phyloP scores from a whole-genome alignment of 2,797 vertebrate genomes.

The Podarcis siculus region DNA sequence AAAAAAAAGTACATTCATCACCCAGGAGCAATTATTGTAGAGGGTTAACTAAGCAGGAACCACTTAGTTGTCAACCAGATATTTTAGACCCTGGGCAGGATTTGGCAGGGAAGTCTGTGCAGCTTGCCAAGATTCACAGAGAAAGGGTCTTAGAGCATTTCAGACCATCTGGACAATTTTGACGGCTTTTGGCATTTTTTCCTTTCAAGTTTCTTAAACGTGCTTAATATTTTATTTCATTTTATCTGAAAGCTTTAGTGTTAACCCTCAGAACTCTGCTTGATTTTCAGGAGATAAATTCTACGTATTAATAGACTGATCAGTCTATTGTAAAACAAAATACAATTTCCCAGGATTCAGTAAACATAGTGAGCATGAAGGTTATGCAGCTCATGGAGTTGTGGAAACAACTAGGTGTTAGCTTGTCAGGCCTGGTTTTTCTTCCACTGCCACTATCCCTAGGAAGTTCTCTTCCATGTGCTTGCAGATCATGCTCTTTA shows the following conservation, averaged over 20 bases:
- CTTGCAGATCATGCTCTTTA: neutral
- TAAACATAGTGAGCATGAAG: neutral
- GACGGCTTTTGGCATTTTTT: constrained; percentile 23
- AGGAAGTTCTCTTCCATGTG: neutral
- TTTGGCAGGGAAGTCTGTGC: constrained; percentile 26
- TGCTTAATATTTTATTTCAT: constrained; percentile 21
- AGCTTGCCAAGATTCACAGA: constrained; percentile 52
- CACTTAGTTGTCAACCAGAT: neutral
- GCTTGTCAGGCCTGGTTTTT: neutral
- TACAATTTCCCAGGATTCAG: neutral
- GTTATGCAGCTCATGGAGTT: neutral
- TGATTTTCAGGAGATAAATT: constrained; percentile 1
- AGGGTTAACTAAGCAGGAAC: neutral
- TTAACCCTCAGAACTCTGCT: constrained; percentile 56
- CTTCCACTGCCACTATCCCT: neutral
- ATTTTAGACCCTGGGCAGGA: constrained; percentile 39
- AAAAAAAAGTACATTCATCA: neutral
- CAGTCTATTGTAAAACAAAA: neutral
- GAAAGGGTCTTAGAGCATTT: constrained; percentile 44
- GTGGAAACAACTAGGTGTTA: neutral
- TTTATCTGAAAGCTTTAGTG: constrained; percentile 36
- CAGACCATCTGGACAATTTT: constrained; percentile 63
- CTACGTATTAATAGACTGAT: neutral
- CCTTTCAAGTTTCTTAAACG: constrained; percentile 15
- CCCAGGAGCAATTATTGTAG: accelerated